Conservation (phyloP, 2,113 vertebrate species). For the Regulus satrapa region DNA sequence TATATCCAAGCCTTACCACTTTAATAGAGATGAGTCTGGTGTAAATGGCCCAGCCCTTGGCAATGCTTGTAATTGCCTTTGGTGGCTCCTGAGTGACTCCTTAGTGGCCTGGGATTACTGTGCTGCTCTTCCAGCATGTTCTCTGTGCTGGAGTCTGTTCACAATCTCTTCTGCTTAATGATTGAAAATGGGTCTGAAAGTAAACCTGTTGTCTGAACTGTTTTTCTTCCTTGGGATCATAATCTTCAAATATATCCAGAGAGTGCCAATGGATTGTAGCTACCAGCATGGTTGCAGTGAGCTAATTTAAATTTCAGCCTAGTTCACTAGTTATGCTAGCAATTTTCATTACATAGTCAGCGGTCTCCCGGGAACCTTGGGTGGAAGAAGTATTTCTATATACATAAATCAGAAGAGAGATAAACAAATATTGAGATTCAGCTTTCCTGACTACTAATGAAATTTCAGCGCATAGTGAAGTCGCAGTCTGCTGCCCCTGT, state of each 20-base stretch:
- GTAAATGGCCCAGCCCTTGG: neutral
- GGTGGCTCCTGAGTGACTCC: neutral
- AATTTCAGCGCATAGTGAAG: neutral
- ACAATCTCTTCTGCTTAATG: neutral
- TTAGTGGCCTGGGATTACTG: neutral
- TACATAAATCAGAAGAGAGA: neutral
- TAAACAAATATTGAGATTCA: neutral
- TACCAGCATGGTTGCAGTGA: neutral
- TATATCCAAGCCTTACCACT: fast-evolving
- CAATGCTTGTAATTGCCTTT: neutral
- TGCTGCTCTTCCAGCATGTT: neutral
- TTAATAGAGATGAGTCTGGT: neutral
- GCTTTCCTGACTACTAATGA: neutral
- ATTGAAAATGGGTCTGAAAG: neutral
- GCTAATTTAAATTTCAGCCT: neutral
- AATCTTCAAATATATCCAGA: neutral
- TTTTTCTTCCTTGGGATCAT: neutral
- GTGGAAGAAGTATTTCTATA: neutral
- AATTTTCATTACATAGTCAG: neutral
- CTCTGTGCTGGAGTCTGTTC: neutral
- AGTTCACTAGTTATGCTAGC: neutral
- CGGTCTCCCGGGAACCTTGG: neutral
- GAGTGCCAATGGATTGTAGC: neutral
- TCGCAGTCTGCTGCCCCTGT: neutral
- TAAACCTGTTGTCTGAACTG: neutral